Evolutionary conservation across 2,797 vertebrate genomes (phyloP).

Genomic region (Pyrrhura leucotis): DNA sequence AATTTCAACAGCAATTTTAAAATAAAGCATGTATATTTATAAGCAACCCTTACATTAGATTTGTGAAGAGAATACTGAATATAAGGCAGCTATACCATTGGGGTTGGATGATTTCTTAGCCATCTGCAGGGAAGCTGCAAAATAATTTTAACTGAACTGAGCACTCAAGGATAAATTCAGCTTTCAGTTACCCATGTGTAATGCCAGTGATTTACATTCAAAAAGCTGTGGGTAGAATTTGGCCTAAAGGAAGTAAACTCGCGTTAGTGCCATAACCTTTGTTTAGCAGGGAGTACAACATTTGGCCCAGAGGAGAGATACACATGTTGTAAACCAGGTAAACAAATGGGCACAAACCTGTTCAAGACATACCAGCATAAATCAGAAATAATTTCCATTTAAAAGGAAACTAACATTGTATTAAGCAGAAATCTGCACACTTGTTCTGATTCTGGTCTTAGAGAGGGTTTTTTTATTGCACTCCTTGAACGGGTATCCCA

Average conservation of each 20-base stretch:
- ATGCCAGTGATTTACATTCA: conserved; percentile 58
- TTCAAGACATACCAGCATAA: not conserved
- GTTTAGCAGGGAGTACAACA: conserved; percentile 38
- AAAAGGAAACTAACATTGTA: not conserved
- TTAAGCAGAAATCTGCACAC: not conserved
- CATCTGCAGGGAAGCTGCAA: conserved; percentile 52
- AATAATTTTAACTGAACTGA: conserved; percentile 58
- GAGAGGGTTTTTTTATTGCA: not conserved
- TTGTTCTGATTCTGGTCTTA: not conserved
- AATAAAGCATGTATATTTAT: conserved; percentile 58
- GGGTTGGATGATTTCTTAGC: conserved; percentile 41
- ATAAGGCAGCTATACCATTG: conserved; percentile 19
- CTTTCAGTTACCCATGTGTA: conserved; percentile 43
- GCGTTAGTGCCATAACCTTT: conserved; percentile 40
- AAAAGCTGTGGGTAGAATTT: conserved; percentile 27
- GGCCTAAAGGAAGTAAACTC: conserved; percentile 31
- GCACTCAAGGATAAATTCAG: conserved; percentile 57
- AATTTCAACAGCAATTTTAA: conserved; percentile 28
- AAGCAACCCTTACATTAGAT: conserved; percentile 8
- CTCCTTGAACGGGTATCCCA: not conserved
- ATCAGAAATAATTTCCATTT: conserved; percentile 34
- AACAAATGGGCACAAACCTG: conserved; percentile 1
- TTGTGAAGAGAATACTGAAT: conserved; percentile 48
- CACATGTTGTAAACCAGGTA: conserved; percentile 25
- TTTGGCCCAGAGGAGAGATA: conserved; percentile 24